These are phyloP conservation scores for Indicator maculatus DNA, from an alignment of 2,113 vertebrate genomes.

Conservation along the genomic window DNA sequence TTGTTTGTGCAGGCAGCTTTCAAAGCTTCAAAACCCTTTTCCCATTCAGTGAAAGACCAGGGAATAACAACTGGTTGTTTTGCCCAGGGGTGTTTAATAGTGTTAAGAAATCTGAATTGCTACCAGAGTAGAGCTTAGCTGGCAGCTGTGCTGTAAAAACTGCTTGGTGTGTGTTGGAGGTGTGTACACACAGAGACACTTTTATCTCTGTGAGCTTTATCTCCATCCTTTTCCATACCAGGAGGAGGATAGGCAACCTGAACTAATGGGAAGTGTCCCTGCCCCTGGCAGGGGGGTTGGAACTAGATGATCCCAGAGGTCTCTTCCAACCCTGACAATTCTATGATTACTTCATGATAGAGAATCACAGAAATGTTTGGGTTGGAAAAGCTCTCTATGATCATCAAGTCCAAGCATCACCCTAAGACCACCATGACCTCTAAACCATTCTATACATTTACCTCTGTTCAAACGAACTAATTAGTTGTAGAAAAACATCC, in stretches of 20 bases:
- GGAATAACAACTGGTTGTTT: not conserved
- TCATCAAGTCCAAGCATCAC: too few species aligned
- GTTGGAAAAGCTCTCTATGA: too few species aligned
- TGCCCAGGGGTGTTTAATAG: not conserved
- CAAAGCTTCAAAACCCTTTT: not conserved
- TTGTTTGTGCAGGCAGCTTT: not conserved
- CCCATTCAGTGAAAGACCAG: not conserved
- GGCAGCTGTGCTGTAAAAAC: not conserved
- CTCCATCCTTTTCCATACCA: not conserved
- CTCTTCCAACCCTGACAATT: too few species aligned
- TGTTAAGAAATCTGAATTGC: not conserved
- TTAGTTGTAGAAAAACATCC: not conserved
- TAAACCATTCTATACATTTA: not conserved
- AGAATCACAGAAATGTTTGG: too few species aligned
- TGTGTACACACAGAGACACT: not conserved
- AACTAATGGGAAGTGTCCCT: too few species aligned
- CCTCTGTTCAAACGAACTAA: not conserved
- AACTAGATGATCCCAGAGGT: too few species aligned
- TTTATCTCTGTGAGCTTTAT: not conserved
- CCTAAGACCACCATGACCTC: too few species aligned
- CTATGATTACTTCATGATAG: too few species aligned
- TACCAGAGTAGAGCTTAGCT: not conserved
- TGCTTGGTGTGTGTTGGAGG: not conserved
- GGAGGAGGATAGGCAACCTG: not conserved
- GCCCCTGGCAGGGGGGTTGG: too few species aligned